phyloP scores from a whole-genome alignment of 2,113 vertebrate species.

The Corydoras maculifer region DNA sequence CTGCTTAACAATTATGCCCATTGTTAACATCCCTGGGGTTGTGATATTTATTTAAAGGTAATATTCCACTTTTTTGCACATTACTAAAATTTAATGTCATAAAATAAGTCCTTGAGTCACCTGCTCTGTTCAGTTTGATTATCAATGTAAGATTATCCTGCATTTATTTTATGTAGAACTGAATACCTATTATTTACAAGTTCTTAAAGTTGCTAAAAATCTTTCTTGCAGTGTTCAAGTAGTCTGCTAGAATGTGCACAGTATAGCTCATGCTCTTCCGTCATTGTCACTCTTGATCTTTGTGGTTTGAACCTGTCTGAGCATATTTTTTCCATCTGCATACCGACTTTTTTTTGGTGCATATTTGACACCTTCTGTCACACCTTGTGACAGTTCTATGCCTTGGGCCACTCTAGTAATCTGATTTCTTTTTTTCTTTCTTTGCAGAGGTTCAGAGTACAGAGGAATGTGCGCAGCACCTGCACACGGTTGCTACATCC shows the following conservation, averaged over 20 bases:
- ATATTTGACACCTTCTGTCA: neutral
- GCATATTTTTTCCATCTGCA: slow-evolving; percentile 49
- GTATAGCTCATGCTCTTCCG: slow-evolving; percentile 50
- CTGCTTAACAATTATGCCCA: no score
- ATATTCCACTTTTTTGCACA: no score
- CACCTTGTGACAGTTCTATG: neutral
- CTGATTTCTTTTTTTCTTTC: no score
- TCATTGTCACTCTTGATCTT: slow-evolving; percentile 51
- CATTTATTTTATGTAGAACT: slow-evolving; percentile 68
- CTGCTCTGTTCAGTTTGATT: no score
- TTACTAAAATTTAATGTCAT: no score
- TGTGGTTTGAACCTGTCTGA: slow-evolving; percentile 45
- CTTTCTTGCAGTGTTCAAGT: slow-evolving; percentile 55
- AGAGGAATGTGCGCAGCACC: slow-evolving; percentile 79
- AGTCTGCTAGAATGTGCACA: slow-evolving; percentile 59
- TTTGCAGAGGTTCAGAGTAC: slow-evolving; percentile 76
- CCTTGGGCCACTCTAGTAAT: neutral
- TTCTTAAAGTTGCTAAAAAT: slow-evolving; percentile 58
- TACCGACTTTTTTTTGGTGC: slow-evolving; percentile 9
- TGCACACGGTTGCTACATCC: slow-evolving; percentile 76
- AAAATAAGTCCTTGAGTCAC: no score
- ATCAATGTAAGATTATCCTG: slow-evolving; percentile 26
- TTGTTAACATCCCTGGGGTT: no score
- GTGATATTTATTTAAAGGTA: no score
- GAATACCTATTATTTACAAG: slow-evolving; percentile 77